Evolutionary conservation across 2,797 vertebrate species (phyloP), one percentile per base, ranked within the genome.

Genomic region (Poeciliopsis presidionis): DNA sequence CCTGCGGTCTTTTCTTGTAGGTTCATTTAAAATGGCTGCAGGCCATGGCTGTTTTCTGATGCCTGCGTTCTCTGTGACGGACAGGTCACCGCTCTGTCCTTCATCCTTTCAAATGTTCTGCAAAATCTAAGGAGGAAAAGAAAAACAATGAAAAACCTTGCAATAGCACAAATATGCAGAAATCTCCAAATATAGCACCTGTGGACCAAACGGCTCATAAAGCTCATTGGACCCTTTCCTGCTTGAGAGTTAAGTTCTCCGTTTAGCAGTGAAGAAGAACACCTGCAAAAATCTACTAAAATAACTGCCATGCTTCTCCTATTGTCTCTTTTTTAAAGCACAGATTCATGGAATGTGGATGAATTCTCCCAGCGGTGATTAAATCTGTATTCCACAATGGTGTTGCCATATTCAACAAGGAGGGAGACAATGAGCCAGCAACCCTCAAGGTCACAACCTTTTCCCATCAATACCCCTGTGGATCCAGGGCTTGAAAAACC

Each of bases 381-480:
- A 82, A 69, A 86, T 78, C 78, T 78, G 45, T 83, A 86, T 92
- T 88, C 85, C 87, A 74, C 20, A 4, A 74, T 74, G 72, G 84
- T 25, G 49, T 69, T 77, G 84, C 82, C 85, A 85, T 63, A 57
- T 53, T 86, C 85, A 86, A 81, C 82, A 79, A 81, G 22, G 36
- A 76, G 33, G 46, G 25, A 47, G 43, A 55, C 61, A 79, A 43
- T 1, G 1, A 77, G 67, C 53, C 61, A 36, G 41, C 7, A 33
- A 3, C 70, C 39, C 72, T 73, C 11, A 2, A 80, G 45, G 79
- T 85, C 81, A 71, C 53, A 75, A 70, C 73, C 75, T 30, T 51
- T 46, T 63, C 61, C 18, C 30, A 36, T 36, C 61, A 36, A 63
- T 63, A 36, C 33, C 61, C 61, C 33, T 33, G 39, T 43, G 65